Evolutionary conservation across 2,797 vertebrate species (phyloP), one percentile per base, ranked within the genome.

Genomic region (Kryptolebias ocellatus): DNA sequence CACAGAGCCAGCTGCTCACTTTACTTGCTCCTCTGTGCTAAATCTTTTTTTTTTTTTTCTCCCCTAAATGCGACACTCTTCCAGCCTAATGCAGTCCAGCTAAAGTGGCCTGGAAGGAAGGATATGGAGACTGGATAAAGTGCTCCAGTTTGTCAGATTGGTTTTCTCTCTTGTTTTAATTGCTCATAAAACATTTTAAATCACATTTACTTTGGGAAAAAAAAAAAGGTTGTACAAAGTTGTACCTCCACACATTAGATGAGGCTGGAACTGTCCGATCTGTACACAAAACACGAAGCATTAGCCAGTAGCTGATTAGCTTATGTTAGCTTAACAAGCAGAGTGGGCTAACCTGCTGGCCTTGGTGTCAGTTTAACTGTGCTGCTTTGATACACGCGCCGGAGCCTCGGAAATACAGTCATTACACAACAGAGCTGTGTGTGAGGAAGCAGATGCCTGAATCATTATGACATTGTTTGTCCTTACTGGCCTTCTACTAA

Each of bases 51-150:
- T 15, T 27, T 34, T 24, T 9, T 52, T n/a, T 2, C 28, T 27
- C 42, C 24, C 24, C 18, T 20, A 15, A 3, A 64, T 15, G 8
- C 18, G 27, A n/a, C 27, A 45, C 8, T 20, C 51, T 67, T 63
- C 28, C 65, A 39, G 49, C 49, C 45, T 60, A 58, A 85, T 74
- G 60, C 56, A 70, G 64, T 45, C 54, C 29, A 74, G 47, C 54
- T 56, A 46, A 66, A 86, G 67, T 79, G 64, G 76, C 72, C 76
- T 78, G 39, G 52, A 77, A 67, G 58, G 58, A 77, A 81, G 66
- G 68, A 47, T 59, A 2, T 17, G n/a, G 50, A 65, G 57, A 54
- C 53, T 59, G 51, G 47, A 71, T 57, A 44, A 39, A 53, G 54
- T 75, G 74, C 67, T 58, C 1, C 15, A 51, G 47, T 76, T 55